These are phyloP conservation scores for Psilopsiagon aurifrons DNA, from an alignment of 2,113 vertebrate species.

Conservation along the genomic window DNA sequence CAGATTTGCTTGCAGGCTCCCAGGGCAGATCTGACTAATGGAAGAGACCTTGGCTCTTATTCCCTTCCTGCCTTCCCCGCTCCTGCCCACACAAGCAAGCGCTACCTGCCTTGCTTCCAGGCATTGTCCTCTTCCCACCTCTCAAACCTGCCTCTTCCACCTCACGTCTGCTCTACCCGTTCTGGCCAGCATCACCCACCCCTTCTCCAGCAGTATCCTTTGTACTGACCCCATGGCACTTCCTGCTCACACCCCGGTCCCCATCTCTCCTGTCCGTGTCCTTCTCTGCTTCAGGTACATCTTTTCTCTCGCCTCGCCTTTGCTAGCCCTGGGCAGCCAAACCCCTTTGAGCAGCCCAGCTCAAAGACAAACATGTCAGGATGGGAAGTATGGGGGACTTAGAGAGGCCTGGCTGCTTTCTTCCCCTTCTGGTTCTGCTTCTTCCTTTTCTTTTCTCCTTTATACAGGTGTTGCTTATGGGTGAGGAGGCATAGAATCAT, in stretches of 20 bases:
- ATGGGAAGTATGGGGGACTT: neutral
- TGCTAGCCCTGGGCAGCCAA: neutral
- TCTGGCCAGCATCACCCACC: neutral
- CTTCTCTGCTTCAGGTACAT: neutral
- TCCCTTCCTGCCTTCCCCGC: conserved; percentile 5
- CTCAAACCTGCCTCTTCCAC: neutral
- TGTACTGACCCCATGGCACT: rapidly evolving
- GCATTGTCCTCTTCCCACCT: neutral
- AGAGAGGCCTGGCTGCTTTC: neutral
- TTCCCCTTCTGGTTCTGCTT: neutral
- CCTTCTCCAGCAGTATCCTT: neutral
- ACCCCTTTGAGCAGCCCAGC: neutral
- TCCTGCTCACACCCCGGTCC: neutral
- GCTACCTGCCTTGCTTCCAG: neutral
- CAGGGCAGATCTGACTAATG: conserved; percentile 66
- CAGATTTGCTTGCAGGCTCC: conserved; percentile 67
- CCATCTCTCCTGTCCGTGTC: neutral
- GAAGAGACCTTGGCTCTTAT: conserved; percentile 54
- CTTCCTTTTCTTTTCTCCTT: neutral
- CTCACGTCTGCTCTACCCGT: rapidly evolving
- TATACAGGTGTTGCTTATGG: neutral
- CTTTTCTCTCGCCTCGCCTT: neutral
- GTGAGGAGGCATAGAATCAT: too few species aligned
- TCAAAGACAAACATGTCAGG: neutral
- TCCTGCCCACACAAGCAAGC: neutral